These are phyloP conservation scores for Dasysyrphus albostriatus DNA, from an alignment of 2,888 invertebrate species.

Conservation along the genomic window DNA sequence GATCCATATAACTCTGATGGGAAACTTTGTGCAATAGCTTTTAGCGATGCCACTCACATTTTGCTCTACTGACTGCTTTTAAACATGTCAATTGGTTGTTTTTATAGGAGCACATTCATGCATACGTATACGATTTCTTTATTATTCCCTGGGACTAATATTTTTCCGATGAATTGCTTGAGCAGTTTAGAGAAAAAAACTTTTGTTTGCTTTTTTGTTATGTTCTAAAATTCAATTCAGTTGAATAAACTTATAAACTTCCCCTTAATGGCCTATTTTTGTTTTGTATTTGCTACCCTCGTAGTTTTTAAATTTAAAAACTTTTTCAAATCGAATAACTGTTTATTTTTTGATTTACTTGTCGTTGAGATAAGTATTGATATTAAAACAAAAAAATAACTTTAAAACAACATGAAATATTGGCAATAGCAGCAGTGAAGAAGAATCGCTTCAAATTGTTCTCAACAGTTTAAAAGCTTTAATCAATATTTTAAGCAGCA, in stretches of 20 bases:
- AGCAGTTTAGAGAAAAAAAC: conserved; percentile 23
- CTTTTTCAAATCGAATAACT: conserved; percentile 4
- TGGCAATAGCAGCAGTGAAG: neutral
- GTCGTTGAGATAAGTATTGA: neutral
- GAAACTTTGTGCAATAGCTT: conserved; percentile 19
- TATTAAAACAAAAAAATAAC: neutral
- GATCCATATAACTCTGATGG: conserved; percentile 9
- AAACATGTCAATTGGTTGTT: conserved; percentile 61
- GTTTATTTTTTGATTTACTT: conserved; percentile 7
- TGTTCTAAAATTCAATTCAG: conserved; percentile 1
- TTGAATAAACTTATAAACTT: conserved; percentile 18
- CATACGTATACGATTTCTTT: neutral
- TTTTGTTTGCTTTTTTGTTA: neutral
- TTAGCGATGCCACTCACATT: conserved; percentile 37
- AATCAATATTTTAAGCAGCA: no score
- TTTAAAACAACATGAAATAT: neutral
- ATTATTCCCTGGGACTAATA: conserved; percentile 6
- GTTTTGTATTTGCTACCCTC: neutral
- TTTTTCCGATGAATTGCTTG: conserved; percentile 27
- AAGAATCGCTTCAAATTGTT: neutral
- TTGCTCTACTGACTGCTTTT: conserved; percentile 47
- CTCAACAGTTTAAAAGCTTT: neutral
- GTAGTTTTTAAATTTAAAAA: neutral
- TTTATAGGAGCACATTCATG: neutral
- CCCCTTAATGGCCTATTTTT: conserved; percentile 36